Conservation (phyloP, 1,140 invertebrate genomes). For the Phthorimaea operculella region DNA sequence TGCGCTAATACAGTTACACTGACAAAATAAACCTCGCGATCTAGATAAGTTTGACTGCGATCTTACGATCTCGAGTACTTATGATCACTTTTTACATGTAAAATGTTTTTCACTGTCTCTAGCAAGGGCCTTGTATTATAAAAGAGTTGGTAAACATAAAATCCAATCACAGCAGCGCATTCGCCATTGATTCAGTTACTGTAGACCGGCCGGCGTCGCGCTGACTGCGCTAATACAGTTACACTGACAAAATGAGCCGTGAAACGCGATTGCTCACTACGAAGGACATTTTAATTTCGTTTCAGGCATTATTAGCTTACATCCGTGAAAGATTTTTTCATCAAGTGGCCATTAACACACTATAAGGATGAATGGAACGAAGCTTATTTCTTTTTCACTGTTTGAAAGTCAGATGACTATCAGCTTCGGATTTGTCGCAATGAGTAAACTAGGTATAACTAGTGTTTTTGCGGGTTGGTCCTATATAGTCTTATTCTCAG, state of each 20-base stretch:
- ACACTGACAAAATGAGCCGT: conserved; percentile 15
- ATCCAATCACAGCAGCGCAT: conserved; percentile 15
- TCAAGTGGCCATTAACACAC: background rate
- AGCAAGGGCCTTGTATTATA: too few relatives aligned
- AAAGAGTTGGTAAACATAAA: conserved; percentile 5
- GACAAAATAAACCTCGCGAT: conserved; percentile 16
- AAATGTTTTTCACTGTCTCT: too few relatives aligned
- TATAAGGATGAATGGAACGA: background rate
- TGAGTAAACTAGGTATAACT: too few relatives aligned
- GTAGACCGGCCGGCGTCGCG: conserved; percentile 14
- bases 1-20: conserved; percentile 19
- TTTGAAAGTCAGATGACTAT: too few relatives aligned
- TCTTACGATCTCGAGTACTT: too few relatives aligned
- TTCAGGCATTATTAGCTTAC: background rate
- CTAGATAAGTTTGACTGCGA: too few relatives aligned
- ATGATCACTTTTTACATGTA: too few relatives aligned
- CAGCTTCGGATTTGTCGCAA: too few relatives aligned
- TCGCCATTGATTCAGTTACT: conserved; percentile 24
- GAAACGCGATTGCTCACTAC: conserved; percentile 13
- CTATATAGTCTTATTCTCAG: too few relatives aligned
- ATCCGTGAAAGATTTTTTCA: background rate
- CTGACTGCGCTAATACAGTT: conserved; percentile 20
- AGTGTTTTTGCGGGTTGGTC: too few relatives aligned
- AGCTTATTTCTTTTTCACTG: background rate
- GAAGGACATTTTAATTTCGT: conserved; percentile 1